Evolutionary conservation across 2,113 vertebrate genomes (phyloP).

Genomic region (Neolamprologus caudopunctatus): DNA sequence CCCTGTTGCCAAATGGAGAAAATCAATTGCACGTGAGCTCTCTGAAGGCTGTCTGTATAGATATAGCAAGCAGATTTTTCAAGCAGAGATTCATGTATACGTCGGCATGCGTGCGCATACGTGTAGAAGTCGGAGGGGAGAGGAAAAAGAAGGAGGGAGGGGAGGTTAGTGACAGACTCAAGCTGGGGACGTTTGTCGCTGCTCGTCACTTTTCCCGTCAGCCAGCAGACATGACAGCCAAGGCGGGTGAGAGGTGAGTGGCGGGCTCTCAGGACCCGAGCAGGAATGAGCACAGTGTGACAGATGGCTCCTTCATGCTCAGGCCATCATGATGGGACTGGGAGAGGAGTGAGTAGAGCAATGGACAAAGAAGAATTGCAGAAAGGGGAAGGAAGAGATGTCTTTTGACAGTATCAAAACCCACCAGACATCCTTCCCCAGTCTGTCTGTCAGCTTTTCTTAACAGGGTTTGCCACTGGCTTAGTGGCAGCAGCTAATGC

Average conservation of each 20-base stretch:
- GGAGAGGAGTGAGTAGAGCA: slow-evolving; percentile 18
- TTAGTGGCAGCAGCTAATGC: slow-evolving; percentile 3
- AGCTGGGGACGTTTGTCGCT: slow-evolving; percentile 67
- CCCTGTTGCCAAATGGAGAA: slow-evolving; percentile 47
- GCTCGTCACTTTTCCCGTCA: slow-evolving; percentile 74
- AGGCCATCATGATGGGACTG: slow-evolving; percentile 58
- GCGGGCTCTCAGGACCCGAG: slow-evolving; percentile 63
- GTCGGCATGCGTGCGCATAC: not conserved
- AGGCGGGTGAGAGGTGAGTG: slow-evolving; percentile 67
- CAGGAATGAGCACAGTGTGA: slow-evolving; percentile 51
- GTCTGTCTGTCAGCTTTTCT: slow-evolving; percentile 43
- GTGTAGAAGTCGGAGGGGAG: not conserved
- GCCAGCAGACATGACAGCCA: slow-evolving; percentile 75
- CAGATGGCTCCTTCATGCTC: slow-evolving; percentile 61
- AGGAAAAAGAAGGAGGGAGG: not conserved
- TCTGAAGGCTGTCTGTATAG: slow-evolving; percentile 44
- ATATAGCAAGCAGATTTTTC: slow-evolving; percentile 26
- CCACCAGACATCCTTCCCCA: slow-evolving; percentile 44
- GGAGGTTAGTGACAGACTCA: slow-evolving; percentile 55
- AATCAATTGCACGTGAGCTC: slow-evolving; percentile 54
- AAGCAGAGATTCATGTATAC: slow-evolving; percentile 5
- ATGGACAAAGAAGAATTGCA: slow-evolving; percentile 34
- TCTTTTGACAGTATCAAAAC: slow-evolving; percentile 64
- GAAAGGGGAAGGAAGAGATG: slow-evolving; percentile 45
- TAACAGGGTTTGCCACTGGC: slow-evolving; percentile 18